Percentiles rank a stretch among this genome's conserved stretches.
These are phyloP conservation scores for Drosophila paranaensis DNA, from an alignment of 2,888 invertebrate genomes.

Conservation along the genomic window DNA sequence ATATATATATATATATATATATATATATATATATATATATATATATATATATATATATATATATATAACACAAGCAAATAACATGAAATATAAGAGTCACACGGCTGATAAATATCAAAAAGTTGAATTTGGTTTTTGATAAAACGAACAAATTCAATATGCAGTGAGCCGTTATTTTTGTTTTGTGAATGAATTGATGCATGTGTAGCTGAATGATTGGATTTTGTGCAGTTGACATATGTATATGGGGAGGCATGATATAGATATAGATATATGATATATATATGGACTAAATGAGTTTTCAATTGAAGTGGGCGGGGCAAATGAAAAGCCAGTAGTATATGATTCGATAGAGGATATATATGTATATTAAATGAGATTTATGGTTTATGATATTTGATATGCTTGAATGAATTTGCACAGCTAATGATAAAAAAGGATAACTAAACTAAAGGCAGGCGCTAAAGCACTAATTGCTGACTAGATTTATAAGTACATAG, in stretches of 20 bases:
- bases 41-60: no score
- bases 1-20: neutral
- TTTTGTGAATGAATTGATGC: slow-evolving; percentile 35
- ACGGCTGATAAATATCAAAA: slow-evolving; percentile 35
- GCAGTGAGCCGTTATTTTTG: slow-evolving; percentile 55
- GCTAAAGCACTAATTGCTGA: slow-evolving; percentile 58
- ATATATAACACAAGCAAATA: slow-evolving; percentile 6
- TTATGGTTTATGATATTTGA: slow-evolving; percentile 8
- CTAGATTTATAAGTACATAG: slow-evolving; percentile 15
- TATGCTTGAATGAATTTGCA: slow-evolving; percentile 35
- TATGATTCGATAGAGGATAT: slow-evolving; percentile 8
- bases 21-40: no score
- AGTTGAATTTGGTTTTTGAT: neutral
- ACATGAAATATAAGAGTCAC: slow-evolving; percentile 35
- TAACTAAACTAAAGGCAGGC: slow-evolving; percentile 41
- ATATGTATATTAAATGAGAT: slow-evolving; percentile 4
- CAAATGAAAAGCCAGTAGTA: slow-evolving; percentile 27
- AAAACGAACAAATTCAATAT: slow-evolving; percentile 17
- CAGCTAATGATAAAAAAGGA: slow-evolving; percentile 43
- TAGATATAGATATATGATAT: slow-evolving; percentile 5
- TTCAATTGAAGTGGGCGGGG: slow-evolving; percentile 14
- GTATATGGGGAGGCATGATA: slow-evolving; percentile 14
- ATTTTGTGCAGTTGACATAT: slow-evolving; percentile 54
- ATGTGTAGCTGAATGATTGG: slow-evolving; percentile 58
- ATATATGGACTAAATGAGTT: slow-evolving; percentile 41